Evolutionary conservation across 2,113 vertebrate genomes (phyloP).

Genomic region (Indicator indicator): DNA sequence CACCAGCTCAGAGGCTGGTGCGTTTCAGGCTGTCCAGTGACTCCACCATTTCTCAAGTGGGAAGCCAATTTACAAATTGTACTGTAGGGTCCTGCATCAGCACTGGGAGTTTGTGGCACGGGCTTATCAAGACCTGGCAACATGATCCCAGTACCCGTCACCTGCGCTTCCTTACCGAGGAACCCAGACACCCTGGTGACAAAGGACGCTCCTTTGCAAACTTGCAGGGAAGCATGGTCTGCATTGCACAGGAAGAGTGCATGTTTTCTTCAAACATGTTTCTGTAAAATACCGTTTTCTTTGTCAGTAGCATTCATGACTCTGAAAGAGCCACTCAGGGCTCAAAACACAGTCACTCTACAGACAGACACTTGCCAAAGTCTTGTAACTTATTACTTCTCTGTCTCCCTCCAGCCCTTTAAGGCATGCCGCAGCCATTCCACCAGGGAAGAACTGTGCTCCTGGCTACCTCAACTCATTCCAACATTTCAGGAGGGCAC

Average conservation of each 20-base stretch:
- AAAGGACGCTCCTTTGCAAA: neutral
- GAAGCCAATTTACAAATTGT: neutral
- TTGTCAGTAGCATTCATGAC: neutral
- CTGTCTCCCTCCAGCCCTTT: fast-evolving
- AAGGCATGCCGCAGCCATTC: neutral
- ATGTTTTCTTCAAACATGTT: neutral
- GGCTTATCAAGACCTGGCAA: neutral
- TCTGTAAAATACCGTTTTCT: neutral
- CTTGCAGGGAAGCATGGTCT: fast-evolving
- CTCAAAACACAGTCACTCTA: neutral
- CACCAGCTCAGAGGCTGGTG: neutral
- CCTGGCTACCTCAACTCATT: neutral
- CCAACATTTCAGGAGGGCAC: neutral
- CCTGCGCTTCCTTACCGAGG: neutral
- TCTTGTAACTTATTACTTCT: neutral
- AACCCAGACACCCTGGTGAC: neutral
- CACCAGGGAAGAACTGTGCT: neutral
- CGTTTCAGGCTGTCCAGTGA: neutral
- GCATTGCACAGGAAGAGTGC: fast-evolving
- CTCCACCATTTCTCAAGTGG: neutral
- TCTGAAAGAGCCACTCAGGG: neutral
- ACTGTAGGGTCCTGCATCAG: neutral
- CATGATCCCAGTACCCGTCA: fast-evolving
- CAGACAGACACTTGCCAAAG: neutral
- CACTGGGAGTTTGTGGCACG: fast-evolving